phyloP scores from a whole-genome alignment of 2,888 invertebrate genomes.

The Drosophila setosimentum region DNA sequence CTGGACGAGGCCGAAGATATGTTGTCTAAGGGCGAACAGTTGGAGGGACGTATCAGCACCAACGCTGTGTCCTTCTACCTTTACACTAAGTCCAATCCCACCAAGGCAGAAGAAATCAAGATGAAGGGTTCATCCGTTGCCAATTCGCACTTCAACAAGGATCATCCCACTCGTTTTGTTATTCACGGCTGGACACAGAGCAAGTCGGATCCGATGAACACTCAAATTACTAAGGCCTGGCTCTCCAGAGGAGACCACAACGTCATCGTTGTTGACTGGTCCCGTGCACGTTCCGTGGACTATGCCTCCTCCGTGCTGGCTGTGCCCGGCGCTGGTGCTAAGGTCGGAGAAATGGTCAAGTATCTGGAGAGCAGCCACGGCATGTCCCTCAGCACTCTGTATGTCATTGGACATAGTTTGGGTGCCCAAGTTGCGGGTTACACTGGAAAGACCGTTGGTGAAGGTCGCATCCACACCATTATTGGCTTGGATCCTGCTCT shows the following conservation, averaged over 20 bases:
- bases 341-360: conserved; percentile 68
- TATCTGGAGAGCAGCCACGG: conserved; percentile 85
- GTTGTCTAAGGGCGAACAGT: conserved; percentile 29
- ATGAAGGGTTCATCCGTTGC: conserved; percentile 25
- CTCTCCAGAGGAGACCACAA: conserved; percentile 87
- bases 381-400: conserved; percentile 85
- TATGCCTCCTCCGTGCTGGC: conserved; percentile 86
- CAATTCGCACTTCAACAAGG: conserved; percentile 47
- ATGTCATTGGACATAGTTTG: conserved; percentile 87
- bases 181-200: conserved; percentile 87
- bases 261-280: conserved; percentile 88
- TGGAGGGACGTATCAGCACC: conserved; percentile 40
- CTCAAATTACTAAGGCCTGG: conserved; percentile 84
- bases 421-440: conserved; percentile 88
- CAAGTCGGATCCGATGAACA: conserved; percentile 53
- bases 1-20: conserved; percentile 45
- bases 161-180: conserved; percentile 43
- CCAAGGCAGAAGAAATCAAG: conserved; percentile 36
- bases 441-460: conserved; percentile 86
- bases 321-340: conserved; percentile 66
- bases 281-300: conserved; percentile 86
- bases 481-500: conserved; percentile 84
- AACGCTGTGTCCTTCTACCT: conserved; percentile 63
- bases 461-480: conserved; percentile 87
- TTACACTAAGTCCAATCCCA: conserved; percentile 67